phyloP scores from a whole-genome alignment of 2,797 vertebrate species.

The Syngnathus acus region DNA sequence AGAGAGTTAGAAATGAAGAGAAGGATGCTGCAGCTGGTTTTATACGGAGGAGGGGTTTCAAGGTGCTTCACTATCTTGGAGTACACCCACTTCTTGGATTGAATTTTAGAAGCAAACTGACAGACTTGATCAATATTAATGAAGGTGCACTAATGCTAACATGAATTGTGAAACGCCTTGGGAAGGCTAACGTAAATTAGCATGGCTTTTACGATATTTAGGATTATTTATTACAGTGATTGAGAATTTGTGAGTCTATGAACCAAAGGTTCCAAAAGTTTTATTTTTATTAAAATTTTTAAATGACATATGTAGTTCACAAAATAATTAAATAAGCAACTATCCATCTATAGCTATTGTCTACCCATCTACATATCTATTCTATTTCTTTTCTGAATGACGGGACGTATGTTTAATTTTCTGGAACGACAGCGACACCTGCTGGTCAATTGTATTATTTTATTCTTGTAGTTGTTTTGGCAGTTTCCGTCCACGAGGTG shows the following conservation, averaged over 20 bases:
- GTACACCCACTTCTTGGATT: neutral
- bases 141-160: no score
- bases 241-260: no score
- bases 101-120: neutral
- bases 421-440: neutral
- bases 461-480: neutral
- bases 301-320: no score
- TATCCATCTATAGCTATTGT: neutral
- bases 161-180: no score
- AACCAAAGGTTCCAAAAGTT: no score
- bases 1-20: neutral
- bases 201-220: no score
- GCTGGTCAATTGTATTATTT: neutral
- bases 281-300: no score
- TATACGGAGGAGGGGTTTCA: constrained; percentile 4
- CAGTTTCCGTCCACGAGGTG: neutral
- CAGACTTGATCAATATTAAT: neutral
- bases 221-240: no score
- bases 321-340: no score
- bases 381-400: neutral
- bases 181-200: no score
- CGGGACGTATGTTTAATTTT: neutral
- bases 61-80: neutral
- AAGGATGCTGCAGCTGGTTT: neutral
- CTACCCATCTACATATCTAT: neutral